A percentile compares a stretch with the other conserved stretches of the same genome.
These are phyloP conservation scores for Cichlasoma orientale DNA, from an alignment of 2,797 vertebrate genomes.

Conservation along the genomic window DNA sequence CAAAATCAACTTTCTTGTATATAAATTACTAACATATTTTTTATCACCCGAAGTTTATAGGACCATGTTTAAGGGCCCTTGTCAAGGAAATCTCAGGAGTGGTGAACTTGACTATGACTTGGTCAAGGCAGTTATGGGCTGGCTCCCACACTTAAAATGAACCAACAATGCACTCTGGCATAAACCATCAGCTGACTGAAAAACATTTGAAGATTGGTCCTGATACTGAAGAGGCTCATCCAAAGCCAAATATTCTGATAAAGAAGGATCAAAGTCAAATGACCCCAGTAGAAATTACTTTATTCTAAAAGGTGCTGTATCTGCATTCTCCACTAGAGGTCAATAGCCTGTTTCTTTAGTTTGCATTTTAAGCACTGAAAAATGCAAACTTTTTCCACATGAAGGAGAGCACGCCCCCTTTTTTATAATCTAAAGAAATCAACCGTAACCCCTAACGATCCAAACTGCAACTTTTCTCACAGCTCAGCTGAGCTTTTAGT, in stretches of 20 bases:
- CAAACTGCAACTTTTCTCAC: not conserved
- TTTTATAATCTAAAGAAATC: not conserved
- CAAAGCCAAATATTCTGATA: not conserved
- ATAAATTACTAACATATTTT: not conserved
- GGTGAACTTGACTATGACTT: not conserved
- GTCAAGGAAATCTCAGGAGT: not conserved
- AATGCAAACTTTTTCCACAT: not conserved
- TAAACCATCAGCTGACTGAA: not conserved
- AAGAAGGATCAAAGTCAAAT: not conserved
- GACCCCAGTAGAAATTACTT: not conserved
- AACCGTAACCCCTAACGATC: not conserved
- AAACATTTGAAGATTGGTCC: not conserved
- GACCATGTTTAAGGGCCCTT: not conserved
- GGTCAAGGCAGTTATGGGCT: not conserved
- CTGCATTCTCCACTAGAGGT: constrained; percentile 34
- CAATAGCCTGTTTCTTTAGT: not conserved
- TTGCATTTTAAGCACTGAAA: not conserved
- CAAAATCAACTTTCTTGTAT: too few relatives aligned
- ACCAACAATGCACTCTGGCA: not conserved
- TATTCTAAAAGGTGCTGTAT: not conserved
- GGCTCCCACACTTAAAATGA: not conserved
- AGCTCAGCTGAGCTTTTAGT: constrained; percentile 4
- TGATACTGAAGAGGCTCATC: not conserved
- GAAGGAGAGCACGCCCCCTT: not conserved
- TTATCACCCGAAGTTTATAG: not conserved